These are phyloP conservation scores for Cynoglossus semilaevis DNA, from an alignment of 2,113 vertebrate genomes.

Conservation along the genomic window DNA sequence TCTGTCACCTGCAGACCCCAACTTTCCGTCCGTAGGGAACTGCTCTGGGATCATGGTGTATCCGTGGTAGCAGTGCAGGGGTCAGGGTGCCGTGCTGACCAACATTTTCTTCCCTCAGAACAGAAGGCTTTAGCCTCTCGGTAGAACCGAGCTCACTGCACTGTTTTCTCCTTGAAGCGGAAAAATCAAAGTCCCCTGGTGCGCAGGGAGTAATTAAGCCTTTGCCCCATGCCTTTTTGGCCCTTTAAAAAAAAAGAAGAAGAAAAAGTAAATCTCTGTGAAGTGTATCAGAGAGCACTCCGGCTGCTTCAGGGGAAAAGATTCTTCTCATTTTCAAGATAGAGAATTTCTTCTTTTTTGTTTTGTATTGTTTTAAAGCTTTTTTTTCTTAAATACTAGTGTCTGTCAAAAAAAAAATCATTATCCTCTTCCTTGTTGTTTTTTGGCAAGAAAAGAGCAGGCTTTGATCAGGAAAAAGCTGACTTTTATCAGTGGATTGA, in stretches of 20 bases:
- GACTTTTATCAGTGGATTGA: slow-evolving; percentile 33
- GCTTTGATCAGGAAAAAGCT: slow-evolving; percentile 31
- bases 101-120: slow-evolving; percentile 6
- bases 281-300: slow-evolving; percentile 36
- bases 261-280: slow-evolving; percentile 29
- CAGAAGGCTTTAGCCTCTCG: slow-evolving; percentile 22
- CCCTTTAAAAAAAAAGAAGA: slow-evolving; percentile 41
- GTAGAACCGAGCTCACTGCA: slow-evolving; percentile 35
- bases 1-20: not conserved
- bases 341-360: not conserved
- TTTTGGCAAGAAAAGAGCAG: slow-evolving; percentile 14
- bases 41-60: not conserved
- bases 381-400: too few relatives aligned
- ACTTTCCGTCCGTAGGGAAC: not conserved
- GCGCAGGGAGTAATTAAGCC: slow-evolving; percentile 72
- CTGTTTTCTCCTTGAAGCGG: slow-evolving; percentile 54
- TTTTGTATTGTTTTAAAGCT: not conserved
- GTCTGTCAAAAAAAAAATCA: not conserved
- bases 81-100: slow-evolving; percentile 19
- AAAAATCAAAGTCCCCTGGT: slow-evolving; percentile 69
- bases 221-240: slow-evolving; percentile 65
- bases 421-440: slow-evolving; percentile 27
- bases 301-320: slow-evolving; percentile 15
- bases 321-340: slow-evolving; percentile 2
- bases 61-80: not conserved